These are phyloP conservation scores for Lepilemur septentrionalis DNA, from an alignment of 2,797 vertebrate genomes.

Conservation along the genomic window DNA sequence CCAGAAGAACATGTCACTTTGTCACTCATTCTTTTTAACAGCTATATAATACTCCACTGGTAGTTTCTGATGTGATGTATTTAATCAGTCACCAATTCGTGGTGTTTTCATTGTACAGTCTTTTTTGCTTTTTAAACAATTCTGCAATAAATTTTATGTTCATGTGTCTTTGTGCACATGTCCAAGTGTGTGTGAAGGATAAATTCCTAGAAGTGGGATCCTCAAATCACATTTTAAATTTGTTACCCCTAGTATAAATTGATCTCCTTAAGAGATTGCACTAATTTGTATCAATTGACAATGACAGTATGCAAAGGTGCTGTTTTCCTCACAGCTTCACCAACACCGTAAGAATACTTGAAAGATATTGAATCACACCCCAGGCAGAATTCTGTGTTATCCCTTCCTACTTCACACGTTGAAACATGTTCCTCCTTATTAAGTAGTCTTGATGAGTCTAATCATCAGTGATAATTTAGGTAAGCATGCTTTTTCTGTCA, in stretches of 20 bases:
- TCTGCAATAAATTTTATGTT: neutral
- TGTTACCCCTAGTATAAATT: neutral
- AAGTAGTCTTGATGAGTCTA: neutral
- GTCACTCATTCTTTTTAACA: neutral
- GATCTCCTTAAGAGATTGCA: neutral
- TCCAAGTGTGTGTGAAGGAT: neutral
- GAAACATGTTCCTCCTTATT: neutral
- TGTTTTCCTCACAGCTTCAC: neutral
- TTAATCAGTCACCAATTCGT: neutral
- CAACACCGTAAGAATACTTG: neutral
- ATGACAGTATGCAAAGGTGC: neutral
- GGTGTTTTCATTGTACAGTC: neutral
- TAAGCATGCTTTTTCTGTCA: neutral
- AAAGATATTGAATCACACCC: neutral
- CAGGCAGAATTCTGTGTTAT: neutral
- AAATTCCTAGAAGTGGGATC: neutral
- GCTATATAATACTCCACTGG: neutral
- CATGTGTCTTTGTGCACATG: neutral
- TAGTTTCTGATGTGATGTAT: neutral
- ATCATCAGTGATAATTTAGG: neutral
- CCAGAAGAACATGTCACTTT: neutral
- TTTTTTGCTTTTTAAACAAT: neutral
- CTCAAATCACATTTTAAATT: neutral
- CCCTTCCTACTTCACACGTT: neutral
- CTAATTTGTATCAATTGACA: neutral